Base-by-base conservation (phyloP, 1,140 invertebrate genomes). In the Trachelipus rathkii region DNA sequence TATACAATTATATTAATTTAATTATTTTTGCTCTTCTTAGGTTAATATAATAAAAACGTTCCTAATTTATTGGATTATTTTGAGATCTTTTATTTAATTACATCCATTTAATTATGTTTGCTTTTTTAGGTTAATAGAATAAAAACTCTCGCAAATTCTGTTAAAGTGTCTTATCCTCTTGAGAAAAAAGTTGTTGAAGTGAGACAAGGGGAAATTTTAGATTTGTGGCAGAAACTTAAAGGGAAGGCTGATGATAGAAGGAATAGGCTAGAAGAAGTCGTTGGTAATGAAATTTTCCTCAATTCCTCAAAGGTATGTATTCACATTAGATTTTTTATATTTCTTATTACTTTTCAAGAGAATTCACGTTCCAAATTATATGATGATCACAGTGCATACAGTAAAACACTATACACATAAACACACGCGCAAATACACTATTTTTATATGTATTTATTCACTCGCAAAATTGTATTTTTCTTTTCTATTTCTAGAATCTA, bases 251-350 rank as follows among this genome's bases (percentile, higher is more conserved):
- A 89, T 11, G 92, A 95, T 71, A 86, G 95, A 23, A 87, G 93
- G 77, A 89, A 89, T 0, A 85, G 93, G 73, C 88, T 98, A 10
- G 94, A 97, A 84, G 93, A 95, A 84, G 94, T 95, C 13, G 94
- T 98, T 10, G 96, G 96, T 0, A 91, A 94, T 82, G 94, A 97
- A 84, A 94, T 98, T 80, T 98, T 99, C 84, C 93, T 93, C 82
- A 94, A 93, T 82, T 91, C 89, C 82, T 90, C 91, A 3, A 94
- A 93, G 84, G 92, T 78, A 46, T 0, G 44, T 69, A 44, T 15
- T 53, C 68, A 23, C 60, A 19, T 76, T 77, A n/a, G 75, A 21
- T 1, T 33, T 33, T 33, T 33, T 3, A 33, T 33, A 33, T 33
- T 33, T 33, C 33, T 3, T 33, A 33, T 33, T 33, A 1, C 6